Base-by-base conservation (phyloP, 2,888 invertebrate genomes). In the Clostera curtula region DNA sequence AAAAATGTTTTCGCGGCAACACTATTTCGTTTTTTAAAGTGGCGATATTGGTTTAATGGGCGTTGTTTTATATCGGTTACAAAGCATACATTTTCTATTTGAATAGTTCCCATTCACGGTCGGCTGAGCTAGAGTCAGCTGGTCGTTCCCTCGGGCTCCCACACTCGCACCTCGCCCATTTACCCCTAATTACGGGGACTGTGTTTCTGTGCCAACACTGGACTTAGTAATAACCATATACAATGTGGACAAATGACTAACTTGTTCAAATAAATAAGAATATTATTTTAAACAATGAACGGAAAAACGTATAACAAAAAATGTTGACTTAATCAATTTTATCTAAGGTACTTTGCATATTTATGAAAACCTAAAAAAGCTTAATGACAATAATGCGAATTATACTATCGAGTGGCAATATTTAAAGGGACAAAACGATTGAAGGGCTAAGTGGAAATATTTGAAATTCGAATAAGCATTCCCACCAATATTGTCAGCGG, bases 121-220 rank as follows among this genome's bases (percentile, higher is more conserved):
- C 50, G 57, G 49, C 5, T 34, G 52, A 27, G 27, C 37, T 29
- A 40, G 36, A 54, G 64, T 58, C 74, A 71, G 72, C 69, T 71
- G 73, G 43, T 36, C 43, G 43, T 30, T 64, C 71, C 67, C 68
- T 52, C 45, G 48, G 55, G 59, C 49, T 52, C 64, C 55, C 58
- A 49, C 56, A 45, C 50, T 44, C 39, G 36, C 53, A 56, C 57
- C 55, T 56, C 55, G 37, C 55, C 49, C 56, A 31, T 34, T 50
- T 54, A 61, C 65, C 69, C 67, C 55, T 72, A 66, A 75, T 74
- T 69, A 68, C 56, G 35, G 48, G 49, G 54, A 69, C 57, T 60
- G 56, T 62, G 65, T 72, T 71, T 71, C 65, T 70, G 63, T 74
- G 71, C 71, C 72, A 70, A 68, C 62, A 59, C 43, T 15, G n/a